A percentile compares a stretch with the other conserved stretches of the same genome.
Evolutionary conservation across 1,140 invertebrate species (phyloP).

Genomic region (Conus betulinus): DNA sequence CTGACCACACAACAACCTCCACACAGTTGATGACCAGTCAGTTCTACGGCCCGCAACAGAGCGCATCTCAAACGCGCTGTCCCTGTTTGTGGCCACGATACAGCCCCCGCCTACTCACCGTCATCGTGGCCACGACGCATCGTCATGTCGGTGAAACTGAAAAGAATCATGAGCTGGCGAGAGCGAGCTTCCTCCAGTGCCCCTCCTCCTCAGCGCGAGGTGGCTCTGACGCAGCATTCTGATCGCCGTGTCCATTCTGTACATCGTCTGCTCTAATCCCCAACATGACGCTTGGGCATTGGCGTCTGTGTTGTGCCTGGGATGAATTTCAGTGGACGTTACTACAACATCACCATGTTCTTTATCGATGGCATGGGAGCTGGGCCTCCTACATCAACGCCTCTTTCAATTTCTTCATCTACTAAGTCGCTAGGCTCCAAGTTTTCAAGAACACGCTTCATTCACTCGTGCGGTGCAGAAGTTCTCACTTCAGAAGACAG

Average conservation of each 20-base stretch:
- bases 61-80: background rate
- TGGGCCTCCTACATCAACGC: slow-evolving; percentile 11
- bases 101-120: background rate
- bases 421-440: slow-evolving; percentile 9
- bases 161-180: slow-evolving; percentile 3
- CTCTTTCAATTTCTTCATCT: slow-evolving; percentile 26
- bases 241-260: background rate
- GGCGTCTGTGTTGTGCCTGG: slow-evolving; percentile 14
- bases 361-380: background rate
- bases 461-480: background rate
- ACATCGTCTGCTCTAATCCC: slow-evolving; percentile 1
- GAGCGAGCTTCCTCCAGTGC: background rate
- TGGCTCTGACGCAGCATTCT: slow-evolving; percentile 18
- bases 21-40: background rate
- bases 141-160: slow-evolving; percentile 7
- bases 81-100: background rate
- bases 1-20: background rate
- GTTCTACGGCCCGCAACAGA: slow-evolving; percentile 1
- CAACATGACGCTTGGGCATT: background rate
- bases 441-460: background rate
- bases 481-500: too few relatives aligned
- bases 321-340: background rate
- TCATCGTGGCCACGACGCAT: background rate
- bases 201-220: background rate
- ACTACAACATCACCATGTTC: slow-evolving; percentile 1